phyloP scores from a whole-genome alignment of 2,888 invertebrate genomes.

The Watsonalla binaria region DNA sequence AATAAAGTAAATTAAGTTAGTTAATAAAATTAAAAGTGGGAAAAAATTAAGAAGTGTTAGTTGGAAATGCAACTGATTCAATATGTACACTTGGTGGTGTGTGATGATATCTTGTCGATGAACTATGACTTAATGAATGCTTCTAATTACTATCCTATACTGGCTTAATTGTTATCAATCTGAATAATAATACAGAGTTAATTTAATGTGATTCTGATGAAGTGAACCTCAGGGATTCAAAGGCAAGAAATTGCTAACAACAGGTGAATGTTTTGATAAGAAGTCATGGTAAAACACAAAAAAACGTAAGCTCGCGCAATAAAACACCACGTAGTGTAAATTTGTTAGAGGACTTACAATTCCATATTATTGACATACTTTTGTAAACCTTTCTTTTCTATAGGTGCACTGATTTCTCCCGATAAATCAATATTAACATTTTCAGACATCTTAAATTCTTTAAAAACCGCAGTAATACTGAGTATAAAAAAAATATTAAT shows the following conservation, averaged over 20 bases:
- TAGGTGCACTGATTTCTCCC: slow-evolving; percentile 66
- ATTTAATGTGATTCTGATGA: neutral
- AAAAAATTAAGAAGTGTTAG: too few species aligned
- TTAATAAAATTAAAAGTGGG: too few species aligned
- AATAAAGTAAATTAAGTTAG: too few species aligned
- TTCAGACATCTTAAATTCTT: slow-evolving; percentile 54
- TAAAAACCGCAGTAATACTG: neutral
- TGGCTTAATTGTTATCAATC: too few species aligned
- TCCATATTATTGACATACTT: slow-evolving; percentile 76
- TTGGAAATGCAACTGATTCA: too few species aligned
- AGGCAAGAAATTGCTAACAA: neutral
- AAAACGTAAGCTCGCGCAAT: slow-evolving; percentile 14
- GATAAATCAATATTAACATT: slow-evolving; percentile 70
- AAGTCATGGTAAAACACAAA: neutral
- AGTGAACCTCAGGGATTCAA: neutral
- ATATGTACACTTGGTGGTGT: neutral
- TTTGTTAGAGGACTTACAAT: slow-evolving; percentile 61
- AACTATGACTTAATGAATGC: too few species aligned
- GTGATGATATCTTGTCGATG: neutral
- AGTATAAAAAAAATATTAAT: neutral
- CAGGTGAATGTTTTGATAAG: neutral
- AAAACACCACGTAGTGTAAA: slow-evolving; percentile 44
- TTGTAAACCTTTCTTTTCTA: slow-evolving; percentile 69
- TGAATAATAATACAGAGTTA: too few species aligned
- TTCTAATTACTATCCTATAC: too few species aligned